Evolutionary conservation across 2,797 vertebrate species (phyloP).

Genomic region (Etheostoma nigrum): DNA sequence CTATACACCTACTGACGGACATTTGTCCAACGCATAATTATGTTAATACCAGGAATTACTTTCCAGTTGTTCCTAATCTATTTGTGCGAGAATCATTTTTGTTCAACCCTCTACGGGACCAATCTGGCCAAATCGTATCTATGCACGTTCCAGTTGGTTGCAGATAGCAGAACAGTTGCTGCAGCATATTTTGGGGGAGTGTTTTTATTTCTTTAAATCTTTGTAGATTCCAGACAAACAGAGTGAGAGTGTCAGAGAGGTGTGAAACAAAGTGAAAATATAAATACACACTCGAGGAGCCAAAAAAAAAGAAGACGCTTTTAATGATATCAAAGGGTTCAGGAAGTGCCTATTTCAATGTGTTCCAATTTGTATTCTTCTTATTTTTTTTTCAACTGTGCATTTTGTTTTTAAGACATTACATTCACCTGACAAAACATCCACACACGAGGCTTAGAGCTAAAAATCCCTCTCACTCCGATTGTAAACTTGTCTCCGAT

Average conservation of each 20-base stretch:
- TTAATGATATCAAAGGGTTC: neutral
- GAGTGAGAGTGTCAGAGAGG: slow-evolving; percentile 14
- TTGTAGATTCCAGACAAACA: slow-evolving; percentile 31
- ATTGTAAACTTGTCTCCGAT: slow-evolving; percentile 46
- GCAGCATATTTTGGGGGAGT: slow-evolving; percentile 37
- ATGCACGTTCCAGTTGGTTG: slow-evolving; percentile 14
- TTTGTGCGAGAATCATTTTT: neutral
- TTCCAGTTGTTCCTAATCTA: slow-evolving; percentile 30
- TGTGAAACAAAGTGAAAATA: slow-evolving; percentile 33
- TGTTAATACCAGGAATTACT: slow-evolving; percentile 1
- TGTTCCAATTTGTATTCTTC: neutral
- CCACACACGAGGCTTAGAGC: neutral
- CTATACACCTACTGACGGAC: slow-evolving; percentile 1
- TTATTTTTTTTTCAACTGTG: too few species aligned
- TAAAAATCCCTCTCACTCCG: slow-evolving; percentile 23
- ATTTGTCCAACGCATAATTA: neutral
- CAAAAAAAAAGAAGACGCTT: neutral
- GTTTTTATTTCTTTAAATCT: slow-evolving; percentile 33
- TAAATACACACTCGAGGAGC: slow-evolving; percentile 21
- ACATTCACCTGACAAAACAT: neutral
- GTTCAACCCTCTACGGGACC: neutral
- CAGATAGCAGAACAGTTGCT: slow-evolving; percentile 43
- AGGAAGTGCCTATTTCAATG: neutral
- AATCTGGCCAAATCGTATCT: slow-evolving; percentile 1
- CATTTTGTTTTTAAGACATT: neutral